phyloP scores from a whole-genome alignment of 2,797 vertebrate genomes.

The Protonibea diacanthus region DNA sequence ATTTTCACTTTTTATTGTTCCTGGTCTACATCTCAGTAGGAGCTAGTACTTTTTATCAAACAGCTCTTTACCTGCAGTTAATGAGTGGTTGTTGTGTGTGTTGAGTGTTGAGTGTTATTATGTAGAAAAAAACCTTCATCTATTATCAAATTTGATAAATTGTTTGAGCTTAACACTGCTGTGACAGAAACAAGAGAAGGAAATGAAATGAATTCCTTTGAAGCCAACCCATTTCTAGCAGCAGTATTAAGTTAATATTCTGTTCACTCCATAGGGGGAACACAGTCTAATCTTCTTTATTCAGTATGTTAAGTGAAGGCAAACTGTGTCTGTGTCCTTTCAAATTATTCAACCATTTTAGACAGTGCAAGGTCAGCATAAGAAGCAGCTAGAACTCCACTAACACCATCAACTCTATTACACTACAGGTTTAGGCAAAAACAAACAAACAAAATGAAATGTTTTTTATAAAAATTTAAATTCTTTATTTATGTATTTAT shows the following conservation, averaged over 20 bases:
- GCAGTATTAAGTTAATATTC: background rate
- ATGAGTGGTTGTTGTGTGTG: background rate
- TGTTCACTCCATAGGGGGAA: background rate
- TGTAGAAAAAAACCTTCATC: too few species aligned
- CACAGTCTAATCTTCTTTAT: slow-evolving; percentile 1
- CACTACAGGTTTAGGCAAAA: background rate
- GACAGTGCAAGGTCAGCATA: background rate
- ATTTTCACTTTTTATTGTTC: background rate
- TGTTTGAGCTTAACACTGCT: background rate
- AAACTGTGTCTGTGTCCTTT: slow-evolving; percentile 14
- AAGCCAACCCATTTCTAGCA: background rate
- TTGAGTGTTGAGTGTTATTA: too few species aligned
- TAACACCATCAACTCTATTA: background rate
- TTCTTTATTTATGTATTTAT: too few species aligned
- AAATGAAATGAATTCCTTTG: background rate
- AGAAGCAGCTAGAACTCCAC: background rate
- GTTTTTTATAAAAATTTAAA: background rate
- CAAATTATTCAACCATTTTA: background rate
- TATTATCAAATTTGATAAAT: background rate
- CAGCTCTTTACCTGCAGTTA: background rate
- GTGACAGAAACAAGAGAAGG: background rate
- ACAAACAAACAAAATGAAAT: background rate
- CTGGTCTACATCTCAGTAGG: background rate
- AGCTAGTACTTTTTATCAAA: background rate
- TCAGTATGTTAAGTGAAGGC: slow-evolving; percentile 1